Conservation (phyloP, 2,888 invertebrate genomes). For the Volucella inanis region DNA sequence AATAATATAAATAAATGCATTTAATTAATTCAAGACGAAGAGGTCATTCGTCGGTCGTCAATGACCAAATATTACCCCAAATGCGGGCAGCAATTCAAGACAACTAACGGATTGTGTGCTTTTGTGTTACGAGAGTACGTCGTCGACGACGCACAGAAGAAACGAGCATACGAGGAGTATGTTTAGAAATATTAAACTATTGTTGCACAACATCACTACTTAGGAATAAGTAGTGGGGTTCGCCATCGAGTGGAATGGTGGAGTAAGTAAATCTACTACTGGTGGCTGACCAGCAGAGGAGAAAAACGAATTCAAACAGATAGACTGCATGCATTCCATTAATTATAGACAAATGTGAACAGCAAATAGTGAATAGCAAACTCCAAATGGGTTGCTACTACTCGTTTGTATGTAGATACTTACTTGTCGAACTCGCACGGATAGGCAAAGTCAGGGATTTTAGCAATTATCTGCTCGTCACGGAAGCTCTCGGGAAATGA, state of each 20-base stretch:
- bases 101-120: constrained; percentile 43
- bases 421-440: constrained; percentile 92
- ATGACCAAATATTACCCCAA: constrained; percentile 56
- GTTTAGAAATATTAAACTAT: constrained; percentile 59
- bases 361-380: not conserved
- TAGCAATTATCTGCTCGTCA: constrained; percentile 92
- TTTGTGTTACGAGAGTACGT: not conserved
- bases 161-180: not conserved
- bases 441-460: constrained; percentile 96
- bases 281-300: constrained; percentile 27
- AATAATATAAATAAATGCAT: constrained; percentile 39
- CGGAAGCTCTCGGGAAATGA: constrained; percentile 93
- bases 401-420: constrained; percentile 79
- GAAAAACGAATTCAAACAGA: constrained; percentile 55
- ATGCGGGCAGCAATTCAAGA: constrained; percentile 38
- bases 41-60: constrained; percentile 52
- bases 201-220: constrained; percentile 57
- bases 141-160: too few relatives aligned
- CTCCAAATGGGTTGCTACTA: not conserved
- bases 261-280: not conserved
- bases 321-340: constrained; percentile 57
- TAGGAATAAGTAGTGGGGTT: constrained; percentile 6
- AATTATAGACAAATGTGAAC: constrained; percentile 31
- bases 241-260: not conserved
- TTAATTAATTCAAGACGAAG: constrained; percentile 52